Evolutionary conservation across 1,140 invertebrate species (phyloP).

Genomic region (Rhopalosiphum padi): DNA sequence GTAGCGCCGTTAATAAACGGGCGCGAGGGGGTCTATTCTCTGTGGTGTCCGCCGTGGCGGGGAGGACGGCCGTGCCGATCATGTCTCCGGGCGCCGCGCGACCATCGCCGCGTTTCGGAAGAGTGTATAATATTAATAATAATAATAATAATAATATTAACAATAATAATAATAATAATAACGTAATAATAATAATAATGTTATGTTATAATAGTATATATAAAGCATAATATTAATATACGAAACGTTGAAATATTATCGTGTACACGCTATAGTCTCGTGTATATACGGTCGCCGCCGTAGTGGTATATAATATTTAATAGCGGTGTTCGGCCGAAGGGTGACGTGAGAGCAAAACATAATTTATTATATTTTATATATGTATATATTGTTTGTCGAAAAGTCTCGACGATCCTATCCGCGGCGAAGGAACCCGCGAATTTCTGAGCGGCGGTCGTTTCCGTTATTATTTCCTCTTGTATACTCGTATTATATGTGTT

Average conservation of each 20-base stretch:
- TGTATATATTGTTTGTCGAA: neutral
- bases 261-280: neutral
- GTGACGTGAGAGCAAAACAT: neutral
- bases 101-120: neutral
- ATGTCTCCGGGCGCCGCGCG: conserved; percentile 5
- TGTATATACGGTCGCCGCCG: neutral
- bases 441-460: neutral
- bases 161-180: neutral
- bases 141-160: neutral
- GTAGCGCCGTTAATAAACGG: conserved; percentile 30
- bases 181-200: neutral
- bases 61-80: neutral
- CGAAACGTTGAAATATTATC: conserved; percentile 10
- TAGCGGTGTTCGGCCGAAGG: neutral
- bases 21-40: neutral
- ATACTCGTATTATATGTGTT: no score
- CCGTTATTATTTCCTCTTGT: neutral
- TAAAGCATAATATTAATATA: neutral
- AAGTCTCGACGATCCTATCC: neutral
- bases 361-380: neutral
- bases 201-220: neutral
- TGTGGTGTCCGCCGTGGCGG: no score
- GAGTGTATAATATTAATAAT: neutral
- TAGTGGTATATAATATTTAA: neutral
- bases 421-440: neutral